These are phyloP conservation scores for Lasioglossum lativentre DNA, from an alignment of 2,888 invertebrate species.

Conservation along the genomic window DNA sequence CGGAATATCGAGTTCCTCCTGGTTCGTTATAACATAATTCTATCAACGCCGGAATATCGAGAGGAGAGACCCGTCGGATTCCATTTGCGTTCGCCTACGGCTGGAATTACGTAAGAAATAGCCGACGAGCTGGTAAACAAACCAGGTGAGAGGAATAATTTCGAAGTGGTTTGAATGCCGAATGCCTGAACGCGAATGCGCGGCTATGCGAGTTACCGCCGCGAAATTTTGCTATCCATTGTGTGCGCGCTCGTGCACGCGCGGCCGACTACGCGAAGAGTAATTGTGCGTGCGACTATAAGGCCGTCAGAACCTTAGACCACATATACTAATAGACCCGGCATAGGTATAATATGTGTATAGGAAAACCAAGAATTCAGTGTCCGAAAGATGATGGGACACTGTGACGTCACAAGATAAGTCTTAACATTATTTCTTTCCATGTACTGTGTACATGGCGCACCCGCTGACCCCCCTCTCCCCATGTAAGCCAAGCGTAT, in stretches of 20 bases:
- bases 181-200: background rate
- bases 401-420: too few relatives aligned
- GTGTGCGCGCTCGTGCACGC: background rate
- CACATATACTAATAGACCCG: too few relatives aligned
- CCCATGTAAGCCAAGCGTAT: too few relatives aligned
- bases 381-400: too few relatives aligned
- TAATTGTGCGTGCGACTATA: conserved; percentile 8
- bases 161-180: background rate
- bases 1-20: conserved; percentile 30
- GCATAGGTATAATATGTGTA: too few relatives aligned
- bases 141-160: conserved; percentile 8
- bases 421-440: too few relatives aligned
- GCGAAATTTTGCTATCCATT: background rate
- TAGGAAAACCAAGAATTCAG: too few relatives aligned
- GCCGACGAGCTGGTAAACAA: conserved; percentile 2
- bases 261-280: background rate
- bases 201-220: background rate
- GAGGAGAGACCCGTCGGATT: conserved; percentile 14
- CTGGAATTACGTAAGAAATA: conserved; percentile 18
- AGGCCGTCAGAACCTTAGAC: too few relatives aligned
- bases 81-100: background rate
- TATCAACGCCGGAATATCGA: conserved; percentile 8
- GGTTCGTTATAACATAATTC: conserved; percentile 16
- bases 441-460: too few relatives aligned
- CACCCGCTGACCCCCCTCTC: too few relatives aligned